Evolutionary conservation across 2,113 vertebrate genomes (phyloP), one percentile per base, ranked within the genome.

Genomic region (Varanus komodoensis): DNA sequence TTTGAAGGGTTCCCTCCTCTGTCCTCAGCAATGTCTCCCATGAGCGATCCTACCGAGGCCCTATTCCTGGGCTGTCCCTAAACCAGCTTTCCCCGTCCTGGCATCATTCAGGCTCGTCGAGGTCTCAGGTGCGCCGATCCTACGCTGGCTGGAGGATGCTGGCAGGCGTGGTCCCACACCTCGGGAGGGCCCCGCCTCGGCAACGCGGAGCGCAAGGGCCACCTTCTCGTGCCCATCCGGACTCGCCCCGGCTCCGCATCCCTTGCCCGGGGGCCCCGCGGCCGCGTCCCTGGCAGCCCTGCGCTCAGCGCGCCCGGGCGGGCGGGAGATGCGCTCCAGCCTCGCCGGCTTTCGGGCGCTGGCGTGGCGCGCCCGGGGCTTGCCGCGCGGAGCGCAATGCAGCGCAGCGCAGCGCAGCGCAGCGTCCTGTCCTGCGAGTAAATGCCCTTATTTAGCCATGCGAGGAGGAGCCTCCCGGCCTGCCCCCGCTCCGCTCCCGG

Each of bases 361-460:
- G 61, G 44, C 75, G 67, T 32, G 67, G 17, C 27, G 15, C 38
- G 38, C 38, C 38, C 38, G 3, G 38, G 38, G 38, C 38, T 44
- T 44, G 38, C 38, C 38, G 38, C 38, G 38, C 38, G 38, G 38
- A 44, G 38, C 38, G 38, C 38, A 50, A 67, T 11, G 27, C 75
- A 79, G 23, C 79, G 44, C 50, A 7, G 71, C 25, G 32, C 71
- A 44, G 64, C 86, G 84, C 50, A 7, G 71, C 25, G 32, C 71
- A 44, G 64, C 86, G 84, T n/a, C n/a, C n/a, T n/a, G n/a, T 68
- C 57, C 82, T 38, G 67, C 9, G 82, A 50, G 89, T 86, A 86
- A 88, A 94, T 94, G 89, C 90, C 93, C 94, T 95, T 96, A 96
- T 96, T 96, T 95, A 95, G 87, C 93, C 93, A 78, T 80, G 73